Conservation (phyloP, 2,888 invertebrate genomes). For the Sphaeridia pumilis region DNA sequence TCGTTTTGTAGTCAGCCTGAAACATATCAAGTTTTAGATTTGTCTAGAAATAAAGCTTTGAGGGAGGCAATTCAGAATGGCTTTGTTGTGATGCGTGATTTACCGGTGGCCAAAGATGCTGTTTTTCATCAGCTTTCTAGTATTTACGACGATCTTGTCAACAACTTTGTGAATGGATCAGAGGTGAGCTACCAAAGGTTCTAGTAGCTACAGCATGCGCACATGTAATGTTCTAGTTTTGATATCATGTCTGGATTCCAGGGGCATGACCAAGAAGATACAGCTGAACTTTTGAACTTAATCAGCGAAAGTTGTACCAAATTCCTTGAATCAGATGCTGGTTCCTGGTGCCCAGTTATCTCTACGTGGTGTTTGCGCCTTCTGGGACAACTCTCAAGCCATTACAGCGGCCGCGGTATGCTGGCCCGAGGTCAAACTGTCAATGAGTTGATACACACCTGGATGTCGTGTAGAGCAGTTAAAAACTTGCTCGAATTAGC, state of each 20-base stretch:
- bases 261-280: too few species aligned
- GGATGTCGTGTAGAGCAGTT: conserved; percentile 66
- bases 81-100: conserved; percentile 59
- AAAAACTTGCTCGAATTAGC: conserved; percentile 74
- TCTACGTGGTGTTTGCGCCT: conserved; percentile 69
- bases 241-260: too few species aligned
- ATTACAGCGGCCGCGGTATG: conserved; percentile 54
- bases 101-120: conserved; percentile 77
- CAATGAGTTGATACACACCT: conserved; percentile 56
- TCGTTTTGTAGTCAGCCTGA: neutral
- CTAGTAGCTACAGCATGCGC: too few species aligned
- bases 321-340: too few species aligned
- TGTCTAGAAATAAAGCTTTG: neutral
- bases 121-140: conserved; percentile 76
- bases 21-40: neutral
- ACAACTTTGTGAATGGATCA: conserved; percentile 54
- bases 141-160: conserved; percentile 71
- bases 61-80: conserved; percentile 30
- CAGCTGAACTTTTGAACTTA: too few species aligned
- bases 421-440: conserved; percentile 44
- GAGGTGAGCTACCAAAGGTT: too few species aligned
- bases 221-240: too few species aligned
- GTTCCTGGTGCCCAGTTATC: conserved; percentile 68
- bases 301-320: too few species aligned
- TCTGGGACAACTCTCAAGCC: conserved; percentile 59